These are phyloP conservation scores for Micoletzkya japonica DNA, from an alignment of 2,888 invertebrate genomes.

Conservation along the genomic window DNA sequence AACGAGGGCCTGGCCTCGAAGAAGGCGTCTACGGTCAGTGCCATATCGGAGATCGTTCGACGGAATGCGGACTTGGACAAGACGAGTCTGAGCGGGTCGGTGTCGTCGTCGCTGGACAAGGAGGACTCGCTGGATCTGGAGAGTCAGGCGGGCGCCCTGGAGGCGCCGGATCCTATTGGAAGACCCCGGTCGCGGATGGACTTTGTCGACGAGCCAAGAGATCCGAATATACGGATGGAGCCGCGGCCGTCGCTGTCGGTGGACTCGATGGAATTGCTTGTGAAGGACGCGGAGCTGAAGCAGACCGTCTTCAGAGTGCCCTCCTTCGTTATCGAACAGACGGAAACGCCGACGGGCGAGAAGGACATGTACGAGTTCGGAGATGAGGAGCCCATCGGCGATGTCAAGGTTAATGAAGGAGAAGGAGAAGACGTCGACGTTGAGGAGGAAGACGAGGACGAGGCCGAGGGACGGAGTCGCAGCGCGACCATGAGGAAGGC, in stretches of 20 bases:
- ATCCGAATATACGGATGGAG: not conserved
- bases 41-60: slow-evolving; percentile 6
- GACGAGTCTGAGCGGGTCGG: not conserved
- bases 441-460: not conserved
- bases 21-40: not conserved
- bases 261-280: not conserved
- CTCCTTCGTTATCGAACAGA: slow-evolving; percentile 33
- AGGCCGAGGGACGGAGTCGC: not conserved
- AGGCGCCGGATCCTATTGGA: slow-evolving; percentile 11
- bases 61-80: slow-evolving; percentile 13
- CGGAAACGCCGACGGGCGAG: slow-evolving; percentile 21
- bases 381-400: slow-evolving; percentile 10
- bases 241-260: not conserved
- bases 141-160: not conserved
- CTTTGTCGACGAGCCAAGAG: slow-evolving; percentile 1
- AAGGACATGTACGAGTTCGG: slow-evolving; percentile 9
- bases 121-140: slow-evolving; percentile 7
- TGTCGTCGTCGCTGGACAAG: slow-evolving; percentile 17
- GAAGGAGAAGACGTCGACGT: not conserved
- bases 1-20: too few species aligned
- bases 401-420: not conserved
- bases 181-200: slow-evolving; percentile 11
- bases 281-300: slow-evolving; percentile 17
- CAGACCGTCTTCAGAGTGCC: slow-evolving; percentile 37
- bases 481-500: not conserved